These are phyloP conservation scores for Triplophysa yarkandensis DNA, from an alignment of 2,797 vertebrate species.

Conservation along the genomic window DNA sequence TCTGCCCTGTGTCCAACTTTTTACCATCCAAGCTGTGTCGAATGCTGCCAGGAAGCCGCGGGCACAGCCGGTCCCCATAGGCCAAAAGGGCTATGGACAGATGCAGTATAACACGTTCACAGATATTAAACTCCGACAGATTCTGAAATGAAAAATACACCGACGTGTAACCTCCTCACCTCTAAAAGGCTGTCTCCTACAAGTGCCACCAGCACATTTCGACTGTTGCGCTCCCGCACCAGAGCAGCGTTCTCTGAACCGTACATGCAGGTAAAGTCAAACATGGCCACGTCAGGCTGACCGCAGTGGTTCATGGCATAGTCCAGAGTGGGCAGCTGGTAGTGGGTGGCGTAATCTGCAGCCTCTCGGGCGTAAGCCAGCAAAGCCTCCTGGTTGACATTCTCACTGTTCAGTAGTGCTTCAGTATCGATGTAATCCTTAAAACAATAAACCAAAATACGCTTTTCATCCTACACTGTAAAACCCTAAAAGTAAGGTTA, in stretches of 20 bases:
- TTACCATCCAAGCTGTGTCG: conserved; percentile 96
- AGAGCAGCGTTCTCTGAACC: conserved; percentile 94
- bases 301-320: conserved; percentile 93
- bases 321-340: conserved; percentile 94
- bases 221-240: conserved; percentile 88
- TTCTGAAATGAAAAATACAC: conserved; percentile 2
- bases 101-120: conserved; percentile 37
- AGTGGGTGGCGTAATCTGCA: conserved; percentile 95
- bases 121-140: neutral
- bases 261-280: conserved; percentile 98
- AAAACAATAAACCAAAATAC: neutral
- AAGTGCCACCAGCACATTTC: conserved; percentile 89
- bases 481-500: no score
- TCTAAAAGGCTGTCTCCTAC: conserved; percentile 97
- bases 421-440: conserved; percentile 93
- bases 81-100: conserved; percentile 92
- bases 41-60: conserved; percentile 95
- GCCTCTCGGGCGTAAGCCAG: conserved; percentile 92
- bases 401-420: conserved; percentile 86
- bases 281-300: conserved; percentile 97
- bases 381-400: conserved; percentile 92
- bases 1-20: conserved; percentile 88
- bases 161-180: conserved; percentile 70
- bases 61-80: conserved; percentile 97
- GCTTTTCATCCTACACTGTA: no score